phyloP scores from a whole-genome alignment of 2,888 invertebrate species.

The Hypsopygia costalis region DNA sequence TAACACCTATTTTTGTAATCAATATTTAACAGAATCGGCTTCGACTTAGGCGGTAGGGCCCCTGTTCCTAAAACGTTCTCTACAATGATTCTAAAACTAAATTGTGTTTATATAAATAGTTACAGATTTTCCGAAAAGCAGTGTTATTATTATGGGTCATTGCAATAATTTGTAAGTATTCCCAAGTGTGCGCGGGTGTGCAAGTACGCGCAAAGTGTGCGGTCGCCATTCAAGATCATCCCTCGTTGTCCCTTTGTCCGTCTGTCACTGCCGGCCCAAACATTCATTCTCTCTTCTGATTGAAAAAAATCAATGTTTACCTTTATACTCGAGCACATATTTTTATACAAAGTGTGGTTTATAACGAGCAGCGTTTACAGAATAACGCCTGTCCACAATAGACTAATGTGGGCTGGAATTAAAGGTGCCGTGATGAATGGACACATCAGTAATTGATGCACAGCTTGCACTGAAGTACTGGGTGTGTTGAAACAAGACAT shows the following conservation, averaged over 20 bases:
- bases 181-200: conserved; percentile 23
- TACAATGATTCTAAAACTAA: no score
- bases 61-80: no score
- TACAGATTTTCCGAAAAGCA: no score
- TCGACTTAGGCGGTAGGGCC: no score
- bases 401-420: conserved; percentile 62
- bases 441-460: conserved; percentile 30
- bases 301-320: conserved; percentile 76
- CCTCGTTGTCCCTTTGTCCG: conserved; percentile 67
- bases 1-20: no score
- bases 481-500: neutral
- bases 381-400: conserved; percentile 75
- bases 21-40: no score
- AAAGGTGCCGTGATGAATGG: conserved; percentile 67
- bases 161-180: conserved; percentile 35
- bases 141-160: conserved; percentile 20
- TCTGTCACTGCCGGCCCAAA: conserved; percentile 72
- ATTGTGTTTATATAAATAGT: no score
- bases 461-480: conserved; percentile 33
- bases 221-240: conserved; percentile 71
- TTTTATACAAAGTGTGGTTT: conserved; percentile 75
- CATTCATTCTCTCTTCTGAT: conserved; percentile 67
- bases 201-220: conserved; percentile 65
- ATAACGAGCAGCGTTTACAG: conserved; percentile 77
- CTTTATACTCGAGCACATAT: conserved; percentile 76